Percentiles rank a stretch among this genome's conserved stretches.
phyloP scores from a whole-genome alignment of 2,888 invertebrate species.

The Anarsia innoxiella region DNA sequence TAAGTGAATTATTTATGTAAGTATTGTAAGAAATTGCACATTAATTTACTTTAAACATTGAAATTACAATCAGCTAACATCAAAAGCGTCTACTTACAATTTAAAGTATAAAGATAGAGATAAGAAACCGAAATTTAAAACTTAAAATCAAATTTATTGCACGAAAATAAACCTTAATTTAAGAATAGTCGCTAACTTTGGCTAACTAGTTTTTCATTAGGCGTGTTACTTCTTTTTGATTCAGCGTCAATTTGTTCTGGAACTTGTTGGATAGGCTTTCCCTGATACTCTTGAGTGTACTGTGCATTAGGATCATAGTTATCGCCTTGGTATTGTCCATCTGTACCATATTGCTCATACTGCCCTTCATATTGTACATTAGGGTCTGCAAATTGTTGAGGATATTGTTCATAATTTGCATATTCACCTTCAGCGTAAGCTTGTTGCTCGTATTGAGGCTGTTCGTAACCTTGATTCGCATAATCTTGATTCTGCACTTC shows the following conservation, averaged over 20 bases:
- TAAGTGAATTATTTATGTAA: no score
- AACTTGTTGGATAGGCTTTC: conserved; percentile 26
- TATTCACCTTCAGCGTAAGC: conserved; percentile 26
- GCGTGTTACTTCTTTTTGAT: conserved; percentile 31
- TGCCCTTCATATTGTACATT: conserved; percentile 45
- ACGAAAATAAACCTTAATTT: conserved; percentile 29
- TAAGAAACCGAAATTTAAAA: conserved; percentile 1
- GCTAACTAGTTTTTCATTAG: conserved; percentile 38
- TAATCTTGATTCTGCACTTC: no score
- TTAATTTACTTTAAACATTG: no score
- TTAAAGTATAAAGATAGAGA: neutral
- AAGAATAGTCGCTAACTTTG: conserved; percentile 51
- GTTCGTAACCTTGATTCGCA: conserved; percentile 17
- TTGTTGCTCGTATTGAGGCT: conserved; percentile 41
- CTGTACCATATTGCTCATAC: conserved; percentile 43
- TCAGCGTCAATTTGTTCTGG: conserved; percentile 20
- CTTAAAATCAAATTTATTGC: conserved; percentile 20
- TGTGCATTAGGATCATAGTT: conserved; percentile 40
- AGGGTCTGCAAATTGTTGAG: conserved; percentile 41
- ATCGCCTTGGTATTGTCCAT: conserved; percentile 41
- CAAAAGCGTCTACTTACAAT: neutral
- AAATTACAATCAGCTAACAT: no score
- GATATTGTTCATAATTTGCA: conserved; percentile 37
- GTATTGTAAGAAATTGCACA: no score
- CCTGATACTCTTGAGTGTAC: conserved; percentile 32